Evolutionary conservation across 2,888 invertebrate genomes (phyloP).

Genomic region (Buathra laborator): DNA sequence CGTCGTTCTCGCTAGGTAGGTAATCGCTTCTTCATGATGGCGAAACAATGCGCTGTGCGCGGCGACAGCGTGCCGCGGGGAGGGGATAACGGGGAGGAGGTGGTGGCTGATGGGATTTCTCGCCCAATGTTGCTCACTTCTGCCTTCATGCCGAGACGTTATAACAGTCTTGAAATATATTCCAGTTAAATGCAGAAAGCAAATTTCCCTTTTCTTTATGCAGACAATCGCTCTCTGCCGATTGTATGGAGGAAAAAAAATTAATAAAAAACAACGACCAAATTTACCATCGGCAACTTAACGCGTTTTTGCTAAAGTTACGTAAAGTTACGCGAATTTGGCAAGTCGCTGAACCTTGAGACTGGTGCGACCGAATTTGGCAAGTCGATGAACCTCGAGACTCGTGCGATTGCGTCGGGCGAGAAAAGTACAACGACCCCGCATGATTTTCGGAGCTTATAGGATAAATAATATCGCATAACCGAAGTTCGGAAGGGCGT

Average conservation of each 20-base stretch:
- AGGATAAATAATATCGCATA: too few species aligned
- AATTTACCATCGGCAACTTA: too few species aligned
- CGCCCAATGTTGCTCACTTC: constrained; percentile 6
- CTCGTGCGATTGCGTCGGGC: too few species aligned
- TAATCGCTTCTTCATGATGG: constrained; percentile 70
- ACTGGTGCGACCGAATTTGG: too few species aligned
- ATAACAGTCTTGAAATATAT: constrained; percentile 2
- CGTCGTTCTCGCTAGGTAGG: constrained; percentile 59
- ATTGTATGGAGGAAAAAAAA: background rate
- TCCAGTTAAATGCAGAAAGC: background rate
- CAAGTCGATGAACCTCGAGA: too few species aligned
- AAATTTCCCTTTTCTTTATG: background rate
- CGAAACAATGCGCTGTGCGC: constrained; percentile 62
- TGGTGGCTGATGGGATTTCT: background rate
- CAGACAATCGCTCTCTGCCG: background rate
- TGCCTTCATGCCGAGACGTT: background rate
- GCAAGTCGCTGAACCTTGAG: too few species aligned
- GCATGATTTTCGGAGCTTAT: too few species aligned
- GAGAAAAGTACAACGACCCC: too few species aligned
- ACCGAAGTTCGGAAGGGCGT: too few species aligned
- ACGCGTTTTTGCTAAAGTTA: too few species aligned
- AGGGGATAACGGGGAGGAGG: too few species aligned
- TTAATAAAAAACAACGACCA: background rate
- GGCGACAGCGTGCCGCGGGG: background rate
- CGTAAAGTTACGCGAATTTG: too few species aligned